These are phyloP conservation scores for Ormyrus nitidulus DNA, from an alignment of 2,888 invertebrate genomes.

Conservation along the genomic window DNA sequence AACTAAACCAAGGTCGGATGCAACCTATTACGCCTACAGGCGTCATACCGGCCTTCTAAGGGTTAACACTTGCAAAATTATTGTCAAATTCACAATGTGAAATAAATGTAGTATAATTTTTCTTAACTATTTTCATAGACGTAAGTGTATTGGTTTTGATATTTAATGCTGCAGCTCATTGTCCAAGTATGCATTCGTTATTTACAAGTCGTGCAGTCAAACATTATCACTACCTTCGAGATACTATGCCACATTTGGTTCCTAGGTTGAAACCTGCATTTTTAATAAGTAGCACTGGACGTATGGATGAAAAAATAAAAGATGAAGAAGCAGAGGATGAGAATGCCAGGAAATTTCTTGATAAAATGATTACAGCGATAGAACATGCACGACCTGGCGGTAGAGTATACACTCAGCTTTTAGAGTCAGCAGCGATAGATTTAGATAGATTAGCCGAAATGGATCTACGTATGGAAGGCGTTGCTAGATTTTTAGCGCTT, in stretches of 20 bases:
- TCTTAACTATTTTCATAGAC: conserved; percentile 76
- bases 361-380: conserved; percentile 84
- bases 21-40: no score
- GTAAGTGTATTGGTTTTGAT: conserved; percentile 94
- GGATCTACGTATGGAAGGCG: conserved; percentile 86
- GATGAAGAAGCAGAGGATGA: conserved; percentile 65
- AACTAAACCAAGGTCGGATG: no score
- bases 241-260: conserved; percentile 94
- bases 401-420: conserved; percentile 72
- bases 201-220: conserved; percentile 94
- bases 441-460: conserved; percentile 84
- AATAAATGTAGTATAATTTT: conserved; percentile 12
- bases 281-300: conserved; percentile 60
- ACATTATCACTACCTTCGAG: conserved; percentile 94
- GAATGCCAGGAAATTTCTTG: conserved; percentile 80
- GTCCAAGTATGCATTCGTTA: conserved; percentile 92
- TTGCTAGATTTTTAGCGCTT: conserved; percentile 88
- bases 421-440: conserved; percentile 77
- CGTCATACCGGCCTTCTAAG: no score
- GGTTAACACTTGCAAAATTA: no score
- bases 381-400: conserved; percentile 82
- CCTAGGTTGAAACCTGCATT: conserved; percentile 81
- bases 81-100: no score
- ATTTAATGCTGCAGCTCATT: conserved; percentile 94
- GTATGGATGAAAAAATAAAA: conserved; percentile 57